Evolutionary conservation across 2,113 vertebrate species (phyloP), one percentile per base, ranked within the genome.

Genomic region (Canis aureus): DNA sequence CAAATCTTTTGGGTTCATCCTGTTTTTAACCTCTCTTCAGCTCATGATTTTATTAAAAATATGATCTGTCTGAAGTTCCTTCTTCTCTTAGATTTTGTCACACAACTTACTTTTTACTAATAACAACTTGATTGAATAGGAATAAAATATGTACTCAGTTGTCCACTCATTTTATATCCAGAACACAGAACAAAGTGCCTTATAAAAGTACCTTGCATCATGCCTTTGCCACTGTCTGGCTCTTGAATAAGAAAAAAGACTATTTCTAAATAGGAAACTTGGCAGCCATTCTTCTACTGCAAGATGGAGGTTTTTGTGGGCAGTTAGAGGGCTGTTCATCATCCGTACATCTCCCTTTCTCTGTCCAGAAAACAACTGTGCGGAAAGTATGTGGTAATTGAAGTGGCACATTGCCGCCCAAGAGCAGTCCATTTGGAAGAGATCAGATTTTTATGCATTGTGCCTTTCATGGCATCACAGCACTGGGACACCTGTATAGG

Each of bases 21-120:
- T 83, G 43, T 64, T 80, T 74, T 80, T 74, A 95, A 82, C 15
- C 38, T 64, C 38, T 87, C n/a, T 84, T 80, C 16, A 69, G 35
- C 29, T 87, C 86, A 80, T 64, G n/a, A 25, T 38, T 94, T 95
- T 67, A 27, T 76, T 80, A 43, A 85, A 97, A 89, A 57, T 83
- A 67, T 5, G 12, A 60, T 93, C 35, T 88, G 69, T 74, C 11
- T 29, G 64, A 74, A 66, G 90, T 53, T 89, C n/a, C n/a, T 8
- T 94, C 90, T 57, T 74, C 25, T 51, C 16, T 74, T 86, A 66
- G 73, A 90, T 86, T 87, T 64, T 29, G 78, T 83, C 35, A 73
- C 20, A 78, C 43, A 57, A 29, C 23, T 88, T 91, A 29, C 2
- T 84, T 32, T 94, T 91, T 78, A n/a, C 2, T 53, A 89, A 57